Evolutionary conservation across 2,888 invertebrate species (phyloP), one percentile per base, ranked within the genome.

Genomic region (Arge pagana): DNA sequence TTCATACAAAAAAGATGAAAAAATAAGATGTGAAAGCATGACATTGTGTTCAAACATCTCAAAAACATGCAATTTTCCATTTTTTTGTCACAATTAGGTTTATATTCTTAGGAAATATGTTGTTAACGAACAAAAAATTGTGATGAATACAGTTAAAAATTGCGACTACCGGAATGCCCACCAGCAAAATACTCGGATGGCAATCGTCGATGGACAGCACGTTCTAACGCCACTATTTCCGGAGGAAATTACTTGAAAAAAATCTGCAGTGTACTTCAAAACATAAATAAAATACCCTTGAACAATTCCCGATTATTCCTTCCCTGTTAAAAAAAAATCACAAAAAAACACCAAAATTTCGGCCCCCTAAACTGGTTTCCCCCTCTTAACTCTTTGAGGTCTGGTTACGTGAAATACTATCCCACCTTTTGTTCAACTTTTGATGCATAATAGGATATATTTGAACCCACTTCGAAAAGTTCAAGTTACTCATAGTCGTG

Each of bases 61-160:
- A 36, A 36, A 36, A 36, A 36, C 2, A 36, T 36, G 36, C 36
- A 36, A 36, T 36, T 52, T 48, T 48, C 37, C 45, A 48, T 19
- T 48, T 21, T 52, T 36, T 52, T 4, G 11, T 21, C 48, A 41
- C 6, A 52, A 11, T 52, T 15, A 33, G 35, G 48, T 52, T 48
- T 33, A 52, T 52, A 40, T 51, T 51, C 45, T 51, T 51, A 51
- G 45, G 13, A 45, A 51, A 51, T 45, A 51, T 51, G 36, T 51
- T 42, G 33, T 18, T 23, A 43, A 50, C 11, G 16, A 26, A 50
- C 31, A 42, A 50, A 50, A 43, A 43, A 48, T 48, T 16, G 8
- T 48, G 33, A 48, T 52, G 31, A 37, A 45, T 45, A 37, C 13
- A 53, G 53, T 49, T 53, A n/a, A 53, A 49, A 53, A 53, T 53